These are phyloP conservation scores for Gila orcuttii DNA, from an alignment of 2,113 vertebrate species.

Conservation along the genomic window DNA sequence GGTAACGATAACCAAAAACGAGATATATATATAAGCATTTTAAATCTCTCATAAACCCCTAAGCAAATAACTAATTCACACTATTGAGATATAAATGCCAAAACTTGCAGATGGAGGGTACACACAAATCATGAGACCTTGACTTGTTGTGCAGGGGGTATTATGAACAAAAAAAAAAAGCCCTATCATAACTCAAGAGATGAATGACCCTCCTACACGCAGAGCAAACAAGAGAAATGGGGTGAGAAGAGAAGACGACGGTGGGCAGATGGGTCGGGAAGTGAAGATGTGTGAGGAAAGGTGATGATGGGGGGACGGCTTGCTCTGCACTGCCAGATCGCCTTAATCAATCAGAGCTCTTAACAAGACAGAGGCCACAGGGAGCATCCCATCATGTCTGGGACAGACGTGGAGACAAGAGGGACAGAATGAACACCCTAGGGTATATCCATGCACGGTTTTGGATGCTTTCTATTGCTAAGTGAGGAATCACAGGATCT, in stretches of 20 bases:
- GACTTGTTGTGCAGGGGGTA: neutral
- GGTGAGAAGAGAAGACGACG: constrained; percentile 6
- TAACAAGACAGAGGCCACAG: constrained; percentile 51
- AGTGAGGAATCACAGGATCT: neutral
- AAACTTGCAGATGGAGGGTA: constrained; percentile 29
- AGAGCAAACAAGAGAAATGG: constrained; percentile 3
- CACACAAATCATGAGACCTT: constrained; percentile 34
- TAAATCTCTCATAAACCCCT: neutral
- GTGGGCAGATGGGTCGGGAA: constrained; percentile 43
- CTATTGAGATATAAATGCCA: constrained; percentile 19
- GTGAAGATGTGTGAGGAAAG: constrained; percentile 49
- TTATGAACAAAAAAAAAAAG: constrained; percentile 28
- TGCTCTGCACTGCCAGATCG: constrained; percentile 30
- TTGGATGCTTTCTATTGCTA: neutral
- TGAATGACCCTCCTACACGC: constrained; percentile 16
- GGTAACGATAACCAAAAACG: too few species aligned
- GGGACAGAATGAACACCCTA: constrained; percentile 8
- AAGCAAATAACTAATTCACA: neutral
- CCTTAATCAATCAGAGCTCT: constrained; percentile 52
- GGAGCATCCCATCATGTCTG: constrained; percentile 45
- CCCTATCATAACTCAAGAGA: constrained; percentile 37
- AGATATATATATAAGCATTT: neutral
- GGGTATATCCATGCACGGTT: neutral
- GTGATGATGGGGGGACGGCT: constrained; percentile 29
- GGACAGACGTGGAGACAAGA: constrained; percentile 16